These are phyloP conservation scores for Podarcis siculus DNA, from an alignment of 2,797 vertebrate genomes.

Conservation along the genomic window DNA sequence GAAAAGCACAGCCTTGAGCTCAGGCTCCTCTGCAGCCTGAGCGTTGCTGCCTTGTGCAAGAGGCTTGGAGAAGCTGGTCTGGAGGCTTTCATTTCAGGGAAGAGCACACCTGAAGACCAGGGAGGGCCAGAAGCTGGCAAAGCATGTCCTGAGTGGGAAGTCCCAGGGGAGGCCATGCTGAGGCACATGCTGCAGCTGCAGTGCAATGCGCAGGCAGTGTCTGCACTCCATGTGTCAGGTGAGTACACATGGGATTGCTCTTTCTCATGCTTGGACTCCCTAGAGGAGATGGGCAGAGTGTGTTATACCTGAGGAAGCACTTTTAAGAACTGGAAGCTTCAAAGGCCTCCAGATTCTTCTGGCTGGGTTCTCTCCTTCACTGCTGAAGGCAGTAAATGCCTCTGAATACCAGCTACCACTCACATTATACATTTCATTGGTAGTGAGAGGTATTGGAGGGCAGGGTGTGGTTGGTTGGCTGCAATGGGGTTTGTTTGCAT, in stretches of 20 bases:
- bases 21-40: conserved; percentile 86
- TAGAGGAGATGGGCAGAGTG: neutral
- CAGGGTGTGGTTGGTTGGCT: too few species aligned
- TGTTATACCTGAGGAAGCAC: too few species aligned
- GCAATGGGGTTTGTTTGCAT: too few species aligned
- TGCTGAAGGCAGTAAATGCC: too few species aligned
- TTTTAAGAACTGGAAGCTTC: neutral
- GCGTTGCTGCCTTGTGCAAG: conserved; percentile 81
- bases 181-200: conserved; percentile 91
- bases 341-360: conserved; percentile 5
- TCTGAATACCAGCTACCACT: too few species aligned
- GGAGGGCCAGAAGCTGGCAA: neutral
- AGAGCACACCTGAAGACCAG: neutral
- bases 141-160: conserved; percentile 69
- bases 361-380: too few species aligned
- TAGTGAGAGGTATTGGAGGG: too few species aligned
- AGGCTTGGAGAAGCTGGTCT: conserved; percentile 71
- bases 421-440: too few species aligned
- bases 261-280: neutral
- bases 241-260: conserved; percentile 25
- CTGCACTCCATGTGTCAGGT: conserved; percentile 83
- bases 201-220: conserved; percentile 92
- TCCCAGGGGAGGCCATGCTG: conserved; percentile 86
- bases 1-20: conserved; percentile 79
- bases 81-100: conserved; percentile 54